Conservation (phyloP, 37 sponge, comb jelly and placozoan species). For the Bolinopsis microptera region DNA sequence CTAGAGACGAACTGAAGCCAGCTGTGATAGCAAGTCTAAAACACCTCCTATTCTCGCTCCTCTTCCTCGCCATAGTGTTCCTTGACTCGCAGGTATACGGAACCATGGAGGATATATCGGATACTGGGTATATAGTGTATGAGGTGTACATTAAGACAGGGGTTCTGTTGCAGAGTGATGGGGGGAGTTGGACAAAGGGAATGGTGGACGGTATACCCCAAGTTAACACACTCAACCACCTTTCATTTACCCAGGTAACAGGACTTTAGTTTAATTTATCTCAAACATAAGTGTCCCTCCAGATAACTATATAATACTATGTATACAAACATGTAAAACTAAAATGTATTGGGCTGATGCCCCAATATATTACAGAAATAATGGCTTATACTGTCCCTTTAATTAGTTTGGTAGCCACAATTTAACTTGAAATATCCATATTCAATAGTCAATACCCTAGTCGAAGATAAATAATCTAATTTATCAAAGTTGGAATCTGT, state of each 20-base stretch:
- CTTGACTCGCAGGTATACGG: constrained; percentile 42
- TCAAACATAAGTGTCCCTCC: neutral
- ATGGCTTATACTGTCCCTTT: neutral
- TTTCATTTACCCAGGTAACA: constrained; percentile 34
- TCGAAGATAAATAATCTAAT: too few relatives aligned
- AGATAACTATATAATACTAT: too few relatives aligned
- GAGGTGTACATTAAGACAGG: constrained; percentile 32
- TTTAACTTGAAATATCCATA: too few relatives aligned
- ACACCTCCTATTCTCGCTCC: constrained; percentile 13
- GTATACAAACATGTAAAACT: too few relatives aligned
- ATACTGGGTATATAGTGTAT: constrained; percentile 50
- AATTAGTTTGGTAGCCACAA: too few relatives aligned
- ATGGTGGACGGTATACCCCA: neutral
- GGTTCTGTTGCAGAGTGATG: neutral
- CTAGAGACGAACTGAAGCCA: neutral
- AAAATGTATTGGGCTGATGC: too few relatives aligned
- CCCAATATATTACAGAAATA: neutral
- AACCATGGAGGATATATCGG: constrained; percentile 18
- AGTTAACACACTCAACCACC: neutral
- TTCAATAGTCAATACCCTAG: too few relatives aligned
- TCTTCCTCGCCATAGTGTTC: constrained; percentile 31
- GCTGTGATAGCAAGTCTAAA: neutral
- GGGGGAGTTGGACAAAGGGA: constrained; percentile 46
- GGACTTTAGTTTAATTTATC: neutral
- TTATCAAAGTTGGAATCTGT: too few relatives aligned